Base-by-base conservation (phyloP, 2,797 vertebrate genomes). In the Xiphophorus birchmanni region DNA sequence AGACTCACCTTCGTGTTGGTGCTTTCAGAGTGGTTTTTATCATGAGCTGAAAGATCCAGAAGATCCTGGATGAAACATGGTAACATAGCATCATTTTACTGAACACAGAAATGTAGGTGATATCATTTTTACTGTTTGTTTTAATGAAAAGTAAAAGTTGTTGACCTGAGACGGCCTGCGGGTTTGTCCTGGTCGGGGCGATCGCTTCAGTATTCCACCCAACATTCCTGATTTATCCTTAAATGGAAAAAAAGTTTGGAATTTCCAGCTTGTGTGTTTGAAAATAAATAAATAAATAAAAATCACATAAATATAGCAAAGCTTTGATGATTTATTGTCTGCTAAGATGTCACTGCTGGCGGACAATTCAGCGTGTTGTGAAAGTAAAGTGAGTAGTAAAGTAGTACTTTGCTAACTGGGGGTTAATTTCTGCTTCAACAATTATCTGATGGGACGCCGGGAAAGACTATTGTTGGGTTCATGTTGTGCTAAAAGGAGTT, bases 111-210 rank as follows among this genome's bases (percentile, higher is more conserved):
- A 56, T n/a, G 52, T 1, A 56, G 52, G 2, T 35, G 3, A n/a
- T 1, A 2, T 63, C 3, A 23, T 67, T 18, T 2, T 67, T 1
- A 11, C 12, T 5, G 13, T 67, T 21, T 23, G 7, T 67, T 40
- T 23, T 58, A 56, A 26, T n/a, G 23, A 42, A 67, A 0, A 26
- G n/a, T 12, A 32, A 81, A 0, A 50, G 52, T 29, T 18, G 75
- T 82, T 92, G 60, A 94, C 92, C 93, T 93, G 92, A 4, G 89
- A 92, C 60, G 88, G 82, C 82, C 82, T 89, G 21, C 78, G 82
- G 74, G 0, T 77, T 0, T 91, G 86, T 35, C 89, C 85, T 17
- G 74, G 74, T 92, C 80, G 91, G 10, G 82, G 87, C 65, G 90
- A 72, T 21, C 81, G 87, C 78, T 87, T 92, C 71, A 82, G 72